Evolutionary conservation across 2,888 invertebrate genomes (phyloP).

Genomic region (Catonia carolina): DNA sequence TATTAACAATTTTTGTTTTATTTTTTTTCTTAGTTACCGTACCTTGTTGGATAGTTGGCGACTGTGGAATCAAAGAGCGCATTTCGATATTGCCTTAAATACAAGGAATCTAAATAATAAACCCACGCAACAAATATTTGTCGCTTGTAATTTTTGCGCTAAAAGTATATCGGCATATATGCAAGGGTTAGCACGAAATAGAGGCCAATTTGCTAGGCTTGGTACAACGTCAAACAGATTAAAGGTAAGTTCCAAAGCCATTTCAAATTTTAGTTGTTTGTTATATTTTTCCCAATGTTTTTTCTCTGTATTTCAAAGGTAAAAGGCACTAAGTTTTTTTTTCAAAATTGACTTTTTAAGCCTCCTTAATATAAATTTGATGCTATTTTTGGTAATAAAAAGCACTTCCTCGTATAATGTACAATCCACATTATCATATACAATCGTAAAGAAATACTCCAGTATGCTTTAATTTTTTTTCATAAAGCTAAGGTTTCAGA

Average conservation of each 20-base stretch:
- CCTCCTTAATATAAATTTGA: too few relatives aligned
- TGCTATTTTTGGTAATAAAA: too few relatives aligned
- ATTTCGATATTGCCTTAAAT: conserved; percentile 76
- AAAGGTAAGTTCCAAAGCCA: conserved; percentile 60
- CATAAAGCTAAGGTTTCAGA: too few relatives aligned
- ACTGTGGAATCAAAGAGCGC: conserved; percentile 82
- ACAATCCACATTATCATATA: too few relatives aligned
- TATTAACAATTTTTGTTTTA: too few relatives aligned
- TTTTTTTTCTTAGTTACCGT: conserved; percentile 58
- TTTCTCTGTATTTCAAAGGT: too few relatives aligned
- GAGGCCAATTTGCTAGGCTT: conserved; percentile 52
- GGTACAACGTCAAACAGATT: conserved; percentile 64
- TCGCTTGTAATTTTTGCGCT: conserved; percentile 92
- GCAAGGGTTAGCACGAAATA: conserved; percentile 57
- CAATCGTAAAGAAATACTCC: too few relatives aligned
- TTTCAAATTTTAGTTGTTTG: neutral
- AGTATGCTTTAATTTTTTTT: too few relatives aligned
- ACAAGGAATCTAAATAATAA: conserved; percentile 51
- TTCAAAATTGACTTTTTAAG: too few relatives aligned
- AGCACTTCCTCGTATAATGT: too few relatives aligned
- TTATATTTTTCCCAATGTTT: too few relatives aligned
- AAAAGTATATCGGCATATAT: conserved; percentile 80
- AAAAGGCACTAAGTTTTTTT: too few relatives aligned
- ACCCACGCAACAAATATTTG: conserved; percentile 60
- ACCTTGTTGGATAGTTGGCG: conserved; percentile 81